Evolutionary conservation across 2,888 invertebrate genomes (phyloP).

Genomic region (Morpho helenor): DNA sequence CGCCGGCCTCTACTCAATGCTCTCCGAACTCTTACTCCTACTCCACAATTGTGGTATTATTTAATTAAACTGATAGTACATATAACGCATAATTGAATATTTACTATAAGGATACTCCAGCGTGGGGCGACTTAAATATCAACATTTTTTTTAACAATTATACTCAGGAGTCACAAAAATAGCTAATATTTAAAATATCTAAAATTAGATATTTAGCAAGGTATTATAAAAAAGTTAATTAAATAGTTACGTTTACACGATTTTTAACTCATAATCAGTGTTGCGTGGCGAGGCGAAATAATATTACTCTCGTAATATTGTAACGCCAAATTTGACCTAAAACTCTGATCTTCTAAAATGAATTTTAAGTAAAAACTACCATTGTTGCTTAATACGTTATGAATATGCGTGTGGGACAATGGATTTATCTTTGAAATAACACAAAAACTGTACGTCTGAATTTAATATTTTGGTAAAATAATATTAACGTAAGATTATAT

Average conservation of each 20-base stretch:
- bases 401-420: neutral
- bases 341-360: neutral
- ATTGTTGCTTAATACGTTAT: neutral
- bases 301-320: slow-evolving; percentile 33
- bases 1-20: slow-evolving; percentile 22
- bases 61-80: no score
- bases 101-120: no score
- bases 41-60: neutral
- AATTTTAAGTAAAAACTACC: neutral
- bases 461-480: neutral
- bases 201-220: neutral
- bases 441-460: neutral
- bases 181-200: no score
- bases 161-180: no score
- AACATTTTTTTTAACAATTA: no score
- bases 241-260: slow-evolving; percentile 42
- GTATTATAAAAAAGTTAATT: neutral
- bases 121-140: no score
- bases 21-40: slow-evolving; percentile 24
- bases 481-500: no score
- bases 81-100: no score
- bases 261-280: slow-evolving; percentile 47
- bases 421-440: neutral
- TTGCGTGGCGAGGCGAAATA: slow-evolving; percentile 57
- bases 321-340: neutral